These are phyloP conservation scores for Hippoglossus stenolepis DNA, from an alignment of 2,113 vertebrate species.

Conservation along the genomic window DNA sequence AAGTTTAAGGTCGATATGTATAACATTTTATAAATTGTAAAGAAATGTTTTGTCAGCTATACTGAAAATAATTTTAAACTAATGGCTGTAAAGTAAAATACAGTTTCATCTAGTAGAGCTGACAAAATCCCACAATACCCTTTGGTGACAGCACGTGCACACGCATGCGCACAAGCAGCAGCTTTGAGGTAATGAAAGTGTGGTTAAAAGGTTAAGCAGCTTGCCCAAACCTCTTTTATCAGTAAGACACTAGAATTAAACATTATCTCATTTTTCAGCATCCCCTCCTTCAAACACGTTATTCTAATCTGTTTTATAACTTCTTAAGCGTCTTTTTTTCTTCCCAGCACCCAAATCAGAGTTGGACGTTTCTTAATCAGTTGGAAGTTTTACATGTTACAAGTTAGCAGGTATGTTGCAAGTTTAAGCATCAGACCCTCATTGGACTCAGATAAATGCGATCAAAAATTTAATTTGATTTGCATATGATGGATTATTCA, in stretches of 20 bases:
- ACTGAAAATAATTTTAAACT: not conserved
- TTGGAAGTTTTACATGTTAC: too few species aligned
- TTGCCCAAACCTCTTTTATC: constrained; percentile 54
- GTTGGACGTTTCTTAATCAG: constrained; percentile 24
- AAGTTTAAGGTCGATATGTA: too few species aligned
- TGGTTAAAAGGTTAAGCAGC: constrained; percentile 50
- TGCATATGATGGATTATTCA: not conserved
- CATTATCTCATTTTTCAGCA: constrained; percentile 49
- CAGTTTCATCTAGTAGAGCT: not conserved
- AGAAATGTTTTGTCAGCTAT: not conserved
- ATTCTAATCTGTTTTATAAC: constrained; percentile 61
- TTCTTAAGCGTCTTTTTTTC: constrained; percentile 50
- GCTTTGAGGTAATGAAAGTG: constrained; percentile 48
- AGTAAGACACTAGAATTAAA: constrained; percentile 56
- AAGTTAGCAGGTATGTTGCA: not conserved
- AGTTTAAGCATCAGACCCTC: not conserved
- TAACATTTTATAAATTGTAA: too few species aligned
- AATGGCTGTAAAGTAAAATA: not conserved
- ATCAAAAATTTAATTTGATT: not conserved
- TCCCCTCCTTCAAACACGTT: constrained; percentile 19
- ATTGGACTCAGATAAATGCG: not conserved
- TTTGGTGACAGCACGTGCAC: too few species aligned
- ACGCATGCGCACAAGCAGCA: too few species aligned
- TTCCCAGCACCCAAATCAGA: constrained; percentile 39
- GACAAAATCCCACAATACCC: too few species aligned